A percentile compares a stretch with the other conserved stretches of the same genome.
Conservation (phyloP, 2,113 vertebrate genomes). For the Lamprologus lemairii region DNA sequence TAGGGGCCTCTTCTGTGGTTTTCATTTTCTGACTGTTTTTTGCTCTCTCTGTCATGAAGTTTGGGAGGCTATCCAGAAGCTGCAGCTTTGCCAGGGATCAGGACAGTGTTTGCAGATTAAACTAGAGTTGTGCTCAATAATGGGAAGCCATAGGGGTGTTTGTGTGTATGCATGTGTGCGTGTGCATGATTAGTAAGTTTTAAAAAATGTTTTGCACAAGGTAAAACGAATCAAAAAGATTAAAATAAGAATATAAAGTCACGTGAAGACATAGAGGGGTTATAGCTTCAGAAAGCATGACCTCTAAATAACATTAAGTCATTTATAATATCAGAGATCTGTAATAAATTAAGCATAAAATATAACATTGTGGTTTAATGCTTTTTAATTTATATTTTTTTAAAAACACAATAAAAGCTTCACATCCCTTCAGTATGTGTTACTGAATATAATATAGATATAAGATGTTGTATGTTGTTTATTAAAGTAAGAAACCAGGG, state of each 20-base stretch:
- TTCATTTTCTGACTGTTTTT: neutral
- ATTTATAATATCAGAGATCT: neutral
- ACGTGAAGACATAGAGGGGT: neutral
- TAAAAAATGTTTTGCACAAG: neutral
- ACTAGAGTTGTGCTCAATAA: neutral
- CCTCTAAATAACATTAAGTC: neutral
- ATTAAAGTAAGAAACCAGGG: neutral
- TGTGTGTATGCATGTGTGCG: neutral
- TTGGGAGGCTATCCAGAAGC: neutral
- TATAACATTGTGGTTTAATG: neutral
- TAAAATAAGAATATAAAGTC: neutral
- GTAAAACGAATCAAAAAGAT: neutral
- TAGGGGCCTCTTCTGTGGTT: slow-evolving; percentile 14
- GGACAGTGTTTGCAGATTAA: neutral
- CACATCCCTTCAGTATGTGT: neutral
- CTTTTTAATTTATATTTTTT: neutral
- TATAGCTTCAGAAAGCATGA: neutral
- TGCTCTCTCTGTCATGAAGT: neutral
- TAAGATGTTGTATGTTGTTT: neutral
- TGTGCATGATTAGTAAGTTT: neutral
- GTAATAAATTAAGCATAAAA: neutral
- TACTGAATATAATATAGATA: neutral
- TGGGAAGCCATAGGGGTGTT: neutral
- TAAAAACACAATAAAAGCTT: neutral
- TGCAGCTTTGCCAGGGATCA: neutral